These are phyloP conservation scores for Theonella swinhoei DNA, from an alignment of 37 sponge, comb jelly and placozoan species.

Conservation along the genomic window DNA sequence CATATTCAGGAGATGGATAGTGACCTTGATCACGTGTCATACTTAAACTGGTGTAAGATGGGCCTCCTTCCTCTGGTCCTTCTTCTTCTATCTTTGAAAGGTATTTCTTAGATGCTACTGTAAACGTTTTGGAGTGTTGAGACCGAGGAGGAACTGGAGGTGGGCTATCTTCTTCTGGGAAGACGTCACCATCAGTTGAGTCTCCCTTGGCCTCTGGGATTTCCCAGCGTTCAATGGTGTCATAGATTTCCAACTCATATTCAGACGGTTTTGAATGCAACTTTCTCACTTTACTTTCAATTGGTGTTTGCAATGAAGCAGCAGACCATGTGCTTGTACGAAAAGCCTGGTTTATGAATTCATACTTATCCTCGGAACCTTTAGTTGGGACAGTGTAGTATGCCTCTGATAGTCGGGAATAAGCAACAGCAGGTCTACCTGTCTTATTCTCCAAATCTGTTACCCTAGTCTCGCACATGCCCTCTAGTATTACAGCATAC, in stretches of 20 bases:
- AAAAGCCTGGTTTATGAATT: no score
- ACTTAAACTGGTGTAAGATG: neutral
- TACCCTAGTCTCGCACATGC: neutral
- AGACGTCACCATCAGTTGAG: no score
- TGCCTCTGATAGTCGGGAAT: conserved; percentile 13
- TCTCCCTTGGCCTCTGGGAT: neutral
- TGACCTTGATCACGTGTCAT: neutral
- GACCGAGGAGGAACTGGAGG: neutral
- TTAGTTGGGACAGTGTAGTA: conserved; percentile 9
- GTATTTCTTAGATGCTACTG: neutral
- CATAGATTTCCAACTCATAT: neutral
- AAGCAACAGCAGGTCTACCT: conserved; percentile 13
- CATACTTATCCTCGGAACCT: neutral
- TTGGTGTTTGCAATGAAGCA: neutral
- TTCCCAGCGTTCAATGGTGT: neutral
- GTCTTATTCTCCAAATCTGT: conserved; percentile 29
- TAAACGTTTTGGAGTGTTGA: no score
- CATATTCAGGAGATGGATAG: no score
- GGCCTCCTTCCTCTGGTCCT: neutral
- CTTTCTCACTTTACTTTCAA: neutral
- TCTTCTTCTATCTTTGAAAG: neutral
- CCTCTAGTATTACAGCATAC: conserved; percentile 49
- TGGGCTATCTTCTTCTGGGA: no score
- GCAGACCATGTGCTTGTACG: conserved; percentile 18
- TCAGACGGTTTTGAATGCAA: neutral